Evolutionary conservation across 2,113 vertebrate species (phyloP), one percentile per base, ranked within the genome.

Genomic region (Vulpes ferrilata): DNA sequence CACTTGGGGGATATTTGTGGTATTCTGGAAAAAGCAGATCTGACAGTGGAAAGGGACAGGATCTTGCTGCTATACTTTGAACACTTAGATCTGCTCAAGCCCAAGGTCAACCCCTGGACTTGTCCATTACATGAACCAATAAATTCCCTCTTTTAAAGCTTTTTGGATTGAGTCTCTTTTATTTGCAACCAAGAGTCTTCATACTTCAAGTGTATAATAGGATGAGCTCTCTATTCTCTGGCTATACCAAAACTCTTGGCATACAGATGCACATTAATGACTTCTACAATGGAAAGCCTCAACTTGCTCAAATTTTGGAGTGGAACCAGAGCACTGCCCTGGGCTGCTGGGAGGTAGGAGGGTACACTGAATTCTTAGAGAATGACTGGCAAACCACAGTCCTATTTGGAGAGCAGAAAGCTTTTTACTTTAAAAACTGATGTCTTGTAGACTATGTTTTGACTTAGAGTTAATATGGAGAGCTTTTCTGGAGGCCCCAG

Each of bases 401-500:
- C 59, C 0, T 2, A 65, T 38, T 35, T 65, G 51, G 35, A 60
- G 7, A 92, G 30, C 30, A 38, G 65, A 60, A 60, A 88, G 43
- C 35, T 91, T 80, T 80, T 87, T 87, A 43, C 57, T 7, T 13
- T 22, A 82, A 53, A 32, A 74, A 25, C 10, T 0, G 5, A 88
- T 78, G 22, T 62, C 17, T 57, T 94, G 82, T 76, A 38, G 30
- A 67, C 51, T 53, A 76, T 69, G 55, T 85, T 82, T 85, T 80
- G 80, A 90, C 73, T 73, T 86, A 32, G 23, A 74, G 30, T 85
- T 90, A 80, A 71, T 23, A 73, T 51, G 60, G 62, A 95, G 23
- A 90, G 84, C 53, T 53, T 84, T 93, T 51, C 80, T 84, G 71
- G 71, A 85, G 51, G 64, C 85, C 55, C 84, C 17, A 57, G 80